Evolutionary conservation across 2,113 vertebrate species (phyloP).

Genomic region (Coturnix japonica): DNA sequence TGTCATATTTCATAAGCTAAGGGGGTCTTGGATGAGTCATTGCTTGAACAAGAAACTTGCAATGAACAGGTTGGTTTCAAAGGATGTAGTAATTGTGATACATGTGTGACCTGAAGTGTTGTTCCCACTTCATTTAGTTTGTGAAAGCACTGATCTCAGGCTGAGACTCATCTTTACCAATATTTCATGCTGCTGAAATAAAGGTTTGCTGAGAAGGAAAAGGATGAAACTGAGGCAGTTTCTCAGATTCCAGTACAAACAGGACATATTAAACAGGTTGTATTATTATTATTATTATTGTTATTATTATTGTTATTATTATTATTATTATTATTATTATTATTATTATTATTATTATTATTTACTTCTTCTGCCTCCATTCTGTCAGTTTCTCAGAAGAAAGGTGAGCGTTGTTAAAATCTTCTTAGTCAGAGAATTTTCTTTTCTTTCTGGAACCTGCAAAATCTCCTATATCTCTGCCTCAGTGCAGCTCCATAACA

Average conservation of each 20-base stretch:
- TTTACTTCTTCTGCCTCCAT: rapidly evolving
- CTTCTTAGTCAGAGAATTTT: background rate
- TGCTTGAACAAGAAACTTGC: background rate
- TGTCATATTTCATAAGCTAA: conserved; percentile 56
- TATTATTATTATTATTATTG: too few relatives aligned
- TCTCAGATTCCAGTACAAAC: rapidly evolving
- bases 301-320: too few relatives aligned
- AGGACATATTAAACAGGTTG: too few relatives aligned
- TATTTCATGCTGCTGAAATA: rapidly evolving
- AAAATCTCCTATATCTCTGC: background rate
- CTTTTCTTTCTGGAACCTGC: background rate
- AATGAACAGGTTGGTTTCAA: background rate
- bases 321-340: too few relatives aligned
- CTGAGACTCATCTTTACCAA: background rate
- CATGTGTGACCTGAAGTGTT: background rate
- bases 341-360: too few relatives aligned
- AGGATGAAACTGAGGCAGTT: background rate
- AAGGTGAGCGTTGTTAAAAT: background rate
- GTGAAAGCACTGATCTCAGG: background rate
- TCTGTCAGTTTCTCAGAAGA: background rate
- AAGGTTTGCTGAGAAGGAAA: rapidly evolving
- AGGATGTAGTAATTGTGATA: rapidly evolving
- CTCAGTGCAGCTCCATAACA: background rate
- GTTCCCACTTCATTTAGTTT: background rate
- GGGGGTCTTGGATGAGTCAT: background rate